phyloP scores from a whole-genome alignment of 2,113 vertebrate species.

The Gymnogyps californianus region DNA sequence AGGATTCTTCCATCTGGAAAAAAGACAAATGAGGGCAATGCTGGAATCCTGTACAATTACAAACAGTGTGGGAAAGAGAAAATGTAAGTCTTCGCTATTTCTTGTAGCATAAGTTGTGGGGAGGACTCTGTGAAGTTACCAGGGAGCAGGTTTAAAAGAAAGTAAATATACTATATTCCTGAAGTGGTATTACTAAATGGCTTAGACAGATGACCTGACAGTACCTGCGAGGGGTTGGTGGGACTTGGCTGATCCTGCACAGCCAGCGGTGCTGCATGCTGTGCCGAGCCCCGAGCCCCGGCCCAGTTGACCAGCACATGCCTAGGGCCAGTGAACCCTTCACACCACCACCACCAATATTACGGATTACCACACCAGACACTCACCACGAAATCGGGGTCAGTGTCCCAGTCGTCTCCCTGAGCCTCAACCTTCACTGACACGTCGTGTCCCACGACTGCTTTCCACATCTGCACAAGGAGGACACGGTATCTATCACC shows the following conservation, averaged over 20 bases:
- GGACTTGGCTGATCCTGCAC: not conserved
- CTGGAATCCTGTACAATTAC: not conserved
- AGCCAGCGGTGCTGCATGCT: accelerated
- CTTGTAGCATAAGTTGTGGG: not conserved
- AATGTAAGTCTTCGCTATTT: not conserved
- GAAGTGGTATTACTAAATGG: not conserved
- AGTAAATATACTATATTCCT: not conserved
- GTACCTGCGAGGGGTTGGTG: not conserved
- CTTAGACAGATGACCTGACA: not conserved
- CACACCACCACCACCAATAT: accelerated
- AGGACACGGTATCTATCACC: not conserved
- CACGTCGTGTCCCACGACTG: constrained; percentile 87
- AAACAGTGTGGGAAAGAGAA: not conserved
- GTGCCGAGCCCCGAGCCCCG: accelerated
- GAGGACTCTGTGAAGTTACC: not conserved
- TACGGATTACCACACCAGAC: not conserved
- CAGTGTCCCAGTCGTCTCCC: constrained; percentile 95
- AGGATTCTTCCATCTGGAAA: not conserved
- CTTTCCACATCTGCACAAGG: constrained; percentile 91
- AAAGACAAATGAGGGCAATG: not conserved
- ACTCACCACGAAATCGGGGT: constrained; percentile 95
- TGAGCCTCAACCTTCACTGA: constrained; percentile 78
- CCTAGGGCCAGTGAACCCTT: not conserved
- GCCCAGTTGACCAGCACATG: not conserved
- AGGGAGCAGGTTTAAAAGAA: not conserved